Base-by-base conservation (phyloP, 2,888 invertebrate genomes). In the Nemapogon koenigi region DNA sequence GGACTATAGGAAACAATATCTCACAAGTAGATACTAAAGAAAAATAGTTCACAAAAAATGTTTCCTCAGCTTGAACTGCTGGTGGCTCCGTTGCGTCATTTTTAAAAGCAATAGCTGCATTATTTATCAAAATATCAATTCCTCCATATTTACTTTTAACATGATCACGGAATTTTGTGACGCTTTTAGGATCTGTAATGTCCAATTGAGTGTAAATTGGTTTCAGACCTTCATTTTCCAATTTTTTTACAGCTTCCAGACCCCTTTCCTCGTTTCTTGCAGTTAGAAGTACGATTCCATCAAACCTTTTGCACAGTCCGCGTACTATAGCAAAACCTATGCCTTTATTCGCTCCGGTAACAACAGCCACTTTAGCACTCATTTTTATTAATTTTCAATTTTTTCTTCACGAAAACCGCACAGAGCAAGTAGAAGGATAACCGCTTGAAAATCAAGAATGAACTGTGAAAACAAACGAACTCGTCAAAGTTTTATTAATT, bases 41-140 rank as follows among this genome's bases (percentile, higher is more conserved):
- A 53, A 85, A 88, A 56, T 87, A 91, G 57, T 93, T 93, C 0
- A 87, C 83, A 27, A 64, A 65, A 4, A 88, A 42, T 0, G 91
- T 90, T 47, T 85, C 78, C 49, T 87, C 83, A 0, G 91, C 92
- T 70, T 91, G 91, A 4, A 76, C 62, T 0, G 60, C 53, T 33
- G 86, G 84, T 2, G 90, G 82, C 35, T 85, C 89, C 0, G 82
- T 75, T 1, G 87, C 79, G 37, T 56, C 57, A 3, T 16, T 29
- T 76, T 85, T 85, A 50, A 83, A 89, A 1, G 87, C 87, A 38
- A 89, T 88, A 0, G 84, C 90, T 4, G 90, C 90, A 60, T 91
- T 91, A 53, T 91, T 91, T 0, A 91, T 81, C 28, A 91, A 69
- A 33, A 90, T 55, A 64, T 91, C 89, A 3, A 91, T 64, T 0